A percentile compares a stretch with the other conserved stretches of the same genome.
phyloP scores from a whole-genome alignment of 2,888 invertebrate species.

The Dynastes tityus region DNA sequence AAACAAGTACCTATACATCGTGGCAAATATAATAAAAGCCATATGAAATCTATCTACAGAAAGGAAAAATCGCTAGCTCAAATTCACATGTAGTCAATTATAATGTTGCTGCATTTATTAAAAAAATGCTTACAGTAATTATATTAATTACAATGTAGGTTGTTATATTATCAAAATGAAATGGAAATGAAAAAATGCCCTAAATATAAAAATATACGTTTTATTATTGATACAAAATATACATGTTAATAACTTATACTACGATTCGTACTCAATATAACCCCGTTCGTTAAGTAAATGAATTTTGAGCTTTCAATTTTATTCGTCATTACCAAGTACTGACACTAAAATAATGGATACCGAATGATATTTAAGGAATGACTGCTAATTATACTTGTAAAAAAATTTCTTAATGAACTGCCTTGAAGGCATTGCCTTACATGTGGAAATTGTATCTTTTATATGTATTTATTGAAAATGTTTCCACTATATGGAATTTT shows the following conservation, averaged over 20 bases:
- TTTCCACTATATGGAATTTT: slow-evolving; percentile 50
- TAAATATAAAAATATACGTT: slow-evolving; percentile 18
- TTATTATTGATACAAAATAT: slow-evolving; percentile 9
- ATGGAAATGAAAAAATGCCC: not conserved
- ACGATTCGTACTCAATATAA: slow-evolving; percentile 31
- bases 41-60: slow-evolving; percentile 44
- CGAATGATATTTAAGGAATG: slow-evolving; percentile 52
- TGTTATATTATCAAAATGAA: slow-evolving; percentile 28
- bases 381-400: slow-evolving; percentile 61
- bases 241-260: slow-evolving; percentile 10
- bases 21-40: slow-evolving; percentile 33
- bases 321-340: slow-evolving; percentile 42
- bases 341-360: slow-evolving; percentile 48
- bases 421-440: slow-evolving; percentile 67
- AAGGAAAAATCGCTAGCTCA: slow-evolving; percentile 44
- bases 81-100: slow-evolving; percentile 45
- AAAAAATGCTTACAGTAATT: slow-evolving; percentile 45
- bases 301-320: slow-evolving; percentile 50
- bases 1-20: slow-evolving; percentile 27
- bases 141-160: slow-evolving; percentile 46
- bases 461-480: slow-evolving; percentile 63
- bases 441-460: slow-evolving; percentile 66
- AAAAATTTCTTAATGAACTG: slow-evolving; percentile 61
- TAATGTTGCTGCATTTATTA: slow-evolving; percentile 43
- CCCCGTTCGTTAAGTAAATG: slow-evolving; percentile 37